Base-by-base conservation (phyloP, 1,140 invertebrate species). In the Gonatopus flavifemur region DNA sequence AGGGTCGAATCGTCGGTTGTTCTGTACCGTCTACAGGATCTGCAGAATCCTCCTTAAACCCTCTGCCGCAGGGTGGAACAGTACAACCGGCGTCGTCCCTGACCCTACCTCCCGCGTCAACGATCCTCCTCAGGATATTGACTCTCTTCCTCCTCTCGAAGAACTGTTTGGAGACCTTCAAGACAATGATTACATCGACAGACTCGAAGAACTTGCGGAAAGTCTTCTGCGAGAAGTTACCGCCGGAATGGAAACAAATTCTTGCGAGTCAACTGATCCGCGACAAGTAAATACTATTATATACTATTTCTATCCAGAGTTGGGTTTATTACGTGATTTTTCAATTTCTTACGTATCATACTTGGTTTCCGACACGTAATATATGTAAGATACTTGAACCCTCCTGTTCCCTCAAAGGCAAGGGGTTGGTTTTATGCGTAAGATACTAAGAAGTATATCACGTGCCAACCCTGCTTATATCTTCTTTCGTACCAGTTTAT, bases 11-110 rank as follows among this genome's bases (percentile, higher is more conserved):
- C n/a, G 81, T 82, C 76, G 79, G 79, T 69, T 84, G 80, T 78
- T 77, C 74, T 77, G 76, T 76, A 71, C 79, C 79, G 67, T 70
- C 72, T 32, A 59, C 72, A 76, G 84, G 88, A 89, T 87, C 89
- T 71, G 86, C 88, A 81, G 88, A 80, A 83, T 89, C 88, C 84
- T 73, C 48, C 22, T 42, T 69, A 59, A 74, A 81, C 83, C 88
- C 88, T 90, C 89, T 83, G 86, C 89, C 82, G 89, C 82, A 90
- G 88, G 89, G 86, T 82, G 81, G 80, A 76, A 78, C 77, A 79
- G 80, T 78, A 78, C 80, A 82, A 72, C 76, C 82, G 84, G 80
- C 81, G 82, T 67, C 62, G 64, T 62, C 62, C 57, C 74, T 78
- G 77, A 71, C 51, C 32, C 70, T 67, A 74, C 74, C 59, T 21